Base-by-base conservation (phyloP, 2,888 invertebrate genomes). In the Fragum whitleyi region DNA sequence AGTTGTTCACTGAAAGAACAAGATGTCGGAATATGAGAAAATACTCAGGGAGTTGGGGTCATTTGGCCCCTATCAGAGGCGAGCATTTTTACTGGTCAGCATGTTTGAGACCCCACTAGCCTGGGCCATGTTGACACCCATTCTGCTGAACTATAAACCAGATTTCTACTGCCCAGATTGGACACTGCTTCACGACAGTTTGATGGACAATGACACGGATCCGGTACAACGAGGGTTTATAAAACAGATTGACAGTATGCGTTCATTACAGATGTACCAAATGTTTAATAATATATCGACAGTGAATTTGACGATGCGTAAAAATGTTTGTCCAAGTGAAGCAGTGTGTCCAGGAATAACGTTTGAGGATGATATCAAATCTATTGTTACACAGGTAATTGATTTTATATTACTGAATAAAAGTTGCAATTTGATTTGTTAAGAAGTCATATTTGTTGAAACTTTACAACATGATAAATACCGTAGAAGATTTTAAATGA, bases 31-130 rank as follows among this genome's bases (percentile, higher is more conserved):
- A 32, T 93, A 92, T 79, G 93, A 93, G 74, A 86, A 86, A n/a
- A 83, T 93, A 28, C 72, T 93, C 47, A 76, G 88, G 28, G 74
- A 90, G 71, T 59, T 93, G 5, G 90, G 92, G 2, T 86, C 90
- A 1, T 93, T 93, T 88, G 93, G 93, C 9, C 91, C 90, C 3
- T 92, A 87, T 77, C 93, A 93, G 86, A 76, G 90, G 2, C 76
- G 91, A n/a, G 88, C 92, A 3, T 93, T 93, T 68, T 47, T 93
- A 6, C 76, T 93, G 9, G 91, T 92, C 7, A 92, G 91, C 69
- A 81, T 92, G 85, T 92, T 93, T 86, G 93, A 93, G 78, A 90
- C 92, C 0, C 92, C 93, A 0, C 87, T 91, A 23, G 92, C 92
- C 14, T 92, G 92, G 92, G 91, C 91, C 11, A 92, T 93, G 91